Evolutionary conservation across 92 coral and sea anemone genomes (phyloP).

Genomic region (Montipora capitata): DNA sequence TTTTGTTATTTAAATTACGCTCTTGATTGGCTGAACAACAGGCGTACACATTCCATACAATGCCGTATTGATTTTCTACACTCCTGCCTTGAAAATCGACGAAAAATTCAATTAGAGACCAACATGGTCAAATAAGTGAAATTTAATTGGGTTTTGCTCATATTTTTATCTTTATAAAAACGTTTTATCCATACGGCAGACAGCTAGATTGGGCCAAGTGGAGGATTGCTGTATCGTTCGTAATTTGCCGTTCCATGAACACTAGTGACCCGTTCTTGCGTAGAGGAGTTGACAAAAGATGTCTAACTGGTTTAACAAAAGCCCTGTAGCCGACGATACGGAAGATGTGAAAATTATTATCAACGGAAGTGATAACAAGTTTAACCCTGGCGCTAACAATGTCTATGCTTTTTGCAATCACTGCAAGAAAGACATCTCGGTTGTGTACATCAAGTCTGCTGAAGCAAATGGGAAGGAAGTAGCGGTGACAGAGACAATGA

Average conservation of each 20-base stretch:
- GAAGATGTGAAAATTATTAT: conserved; percentile 87
- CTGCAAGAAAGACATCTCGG: conserved; percentile 92
- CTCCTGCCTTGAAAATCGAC: neutral
- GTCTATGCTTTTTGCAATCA: conserved; percentile 92
- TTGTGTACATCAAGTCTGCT: conserved; percentile 90
- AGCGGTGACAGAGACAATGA: conserved; percentile 73
- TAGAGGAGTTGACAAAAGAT: conserved; percentile 23
- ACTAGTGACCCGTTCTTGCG: neutral
- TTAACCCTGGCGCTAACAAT: conserved; percentile 60
- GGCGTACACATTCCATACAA: conserved; percentile 45
- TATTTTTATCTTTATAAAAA: neutral
- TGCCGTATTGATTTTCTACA: conserved; percentile 63
- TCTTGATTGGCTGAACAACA: conserved; percentile 73
- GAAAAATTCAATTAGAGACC: conserved; percentile 46
- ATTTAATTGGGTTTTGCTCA: conserved; percentile 29
- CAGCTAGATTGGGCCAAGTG: neutral
- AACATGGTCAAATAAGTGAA: conserved; percentile 31
- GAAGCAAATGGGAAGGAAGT: conserved; percentile 85
- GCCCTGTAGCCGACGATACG: conserved; percentile 58
- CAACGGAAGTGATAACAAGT: conserved; percentile 80
- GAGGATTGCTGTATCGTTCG: neutral
- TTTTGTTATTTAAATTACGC: conserved; percentile 78
- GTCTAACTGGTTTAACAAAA: conserved; percentile 58
- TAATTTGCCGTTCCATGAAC: neutral
- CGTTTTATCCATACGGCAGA: neutral